Conservation (phyloP, 2,113 vertebrate species). For the Psammodynastes pulverulentus region DNA sequence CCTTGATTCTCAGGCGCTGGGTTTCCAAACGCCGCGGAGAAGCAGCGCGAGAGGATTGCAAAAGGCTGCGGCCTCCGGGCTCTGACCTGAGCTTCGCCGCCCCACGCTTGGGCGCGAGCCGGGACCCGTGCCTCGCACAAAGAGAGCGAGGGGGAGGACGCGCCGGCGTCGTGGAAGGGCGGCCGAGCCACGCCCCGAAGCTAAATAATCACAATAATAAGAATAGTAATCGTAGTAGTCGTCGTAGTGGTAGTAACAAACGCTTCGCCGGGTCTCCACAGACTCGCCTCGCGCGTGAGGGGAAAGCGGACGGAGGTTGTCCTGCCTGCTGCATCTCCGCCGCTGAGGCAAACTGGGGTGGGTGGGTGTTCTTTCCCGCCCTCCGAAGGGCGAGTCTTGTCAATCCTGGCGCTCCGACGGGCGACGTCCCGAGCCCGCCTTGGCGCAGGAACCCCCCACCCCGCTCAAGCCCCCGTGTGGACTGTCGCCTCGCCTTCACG, state of each 20-base stretch:
- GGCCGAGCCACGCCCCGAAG: neutral
- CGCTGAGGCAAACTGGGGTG: neutral
- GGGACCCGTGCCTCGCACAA: neutral
- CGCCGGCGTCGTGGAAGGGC: neutral
- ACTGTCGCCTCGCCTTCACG: neutral
- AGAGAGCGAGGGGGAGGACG: neutral
- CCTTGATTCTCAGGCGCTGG: conserved; percentile 40
- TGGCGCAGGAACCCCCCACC: neutral
- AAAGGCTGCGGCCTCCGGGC: neutral
- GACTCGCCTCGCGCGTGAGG: neutral
- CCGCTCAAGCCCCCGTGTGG: neutral
- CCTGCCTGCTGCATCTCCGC: neutral
- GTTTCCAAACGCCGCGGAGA: conserved; percentile 59
- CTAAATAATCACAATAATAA: neutral
- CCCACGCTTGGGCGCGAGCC: neutral
- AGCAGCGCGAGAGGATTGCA: conserved; percentile 3
- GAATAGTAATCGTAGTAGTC: neutral
- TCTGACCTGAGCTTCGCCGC: neutral
- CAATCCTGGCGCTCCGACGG: neutral
- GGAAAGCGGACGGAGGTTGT: neutral
- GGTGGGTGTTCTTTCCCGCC: neutral
- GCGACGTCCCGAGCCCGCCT: neutral
- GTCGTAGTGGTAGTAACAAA: too few relatives aligned
- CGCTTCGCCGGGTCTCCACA: neutral
- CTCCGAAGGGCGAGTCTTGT: neutral